Evolutionary conservation across 2,888 invertebrate species (phyloP), one percentile per base, ranked within the genome.

Genomic region (Pyrrhia umbra): DNA sequence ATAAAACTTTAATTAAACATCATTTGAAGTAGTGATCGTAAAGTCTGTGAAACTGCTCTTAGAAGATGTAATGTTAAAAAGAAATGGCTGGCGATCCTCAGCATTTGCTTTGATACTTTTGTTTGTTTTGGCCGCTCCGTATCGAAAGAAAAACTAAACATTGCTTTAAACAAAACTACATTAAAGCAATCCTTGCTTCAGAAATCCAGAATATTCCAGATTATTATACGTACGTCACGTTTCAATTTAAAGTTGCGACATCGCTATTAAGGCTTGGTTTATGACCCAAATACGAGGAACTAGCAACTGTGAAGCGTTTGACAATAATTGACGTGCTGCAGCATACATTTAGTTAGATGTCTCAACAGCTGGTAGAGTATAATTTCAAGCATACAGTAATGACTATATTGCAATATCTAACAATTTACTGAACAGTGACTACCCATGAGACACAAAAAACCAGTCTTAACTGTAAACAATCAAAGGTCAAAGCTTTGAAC

Each of bases 201-300:
- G 51, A 6, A 40, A 57, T 66, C 43, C 49, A 67, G 69, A 62
- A 66, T 58, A 30, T 54, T 67, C 51, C 18, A 25, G 49, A 46
- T 62, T 39, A 15, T 15, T 21, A 46, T 27, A 51, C 52, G 54
- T 59, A 60, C 27, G 49, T 50, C 34, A 60, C 27, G 51, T 50
- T 69, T 58, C 59, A 64, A 78, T 75, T 78, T 45, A 61, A 69
- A 72, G 54, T 80, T 75, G 59, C 60, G 79, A 73, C 61, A 70
- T 54, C 42, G 57, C 62, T 59, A 78, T 72, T 60, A 77, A 25
- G 52, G 59, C 47, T 55, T 63, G 60, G 66, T 68, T 68, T 66
- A 66, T 61, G 68, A 64, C 58, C 77, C 34, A 72, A 72, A 66
- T 72, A 60, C 73, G 10, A 60, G 21, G 34, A 62, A 46, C 45